Evolutionary conservation across 2,797 vertebrate species (phyloP).

Genomic region (Gobionotothen gibberifrons): DNA sequence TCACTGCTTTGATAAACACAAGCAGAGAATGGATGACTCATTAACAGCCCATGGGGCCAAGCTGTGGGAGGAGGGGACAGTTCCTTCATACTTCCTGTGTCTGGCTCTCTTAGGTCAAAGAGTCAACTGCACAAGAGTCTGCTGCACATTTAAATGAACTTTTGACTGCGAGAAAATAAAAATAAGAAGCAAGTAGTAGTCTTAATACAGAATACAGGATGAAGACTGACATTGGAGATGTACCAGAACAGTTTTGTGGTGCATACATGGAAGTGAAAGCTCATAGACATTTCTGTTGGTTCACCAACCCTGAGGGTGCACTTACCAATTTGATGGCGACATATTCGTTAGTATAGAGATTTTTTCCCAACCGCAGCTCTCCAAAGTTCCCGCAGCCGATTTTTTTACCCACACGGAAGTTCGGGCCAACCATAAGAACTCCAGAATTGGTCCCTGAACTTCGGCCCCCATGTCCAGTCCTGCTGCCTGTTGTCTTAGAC

Average conservation of each 20-base stretch:
- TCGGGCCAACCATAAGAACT: conserved; percentile 99
- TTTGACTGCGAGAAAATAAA: background rate
- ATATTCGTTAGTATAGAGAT: conserved; percentile 98
- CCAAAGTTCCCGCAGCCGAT: conserved; percentile 99
- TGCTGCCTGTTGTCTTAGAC: conserved; percentile 91
- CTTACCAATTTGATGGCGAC: conserved; percentile 99
- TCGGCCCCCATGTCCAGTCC: conserved; percentile 90
- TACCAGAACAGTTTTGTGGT: background rate
- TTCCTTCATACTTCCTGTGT: conserved; percentile 53
- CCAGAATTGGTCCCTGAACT: conserved; percentile 94
- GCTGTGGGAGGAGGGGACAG: conserved; percentile 6
- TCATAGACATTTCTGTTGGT: conserved; percentile 12
- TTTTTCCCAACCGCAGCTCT: conserved; percentile 97
- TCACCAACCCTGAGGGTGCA: conserved; percentile 29
- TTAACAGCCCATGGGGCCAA: conserved; percentile 41
- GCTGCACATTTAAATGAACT: conserved; percentile 1
- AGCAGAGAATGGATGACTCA: conserved; percentile 47
- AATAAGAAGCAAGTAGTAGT: background rate
- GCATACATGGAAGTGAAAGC: background rate
- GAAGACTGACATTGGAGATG: background rate
- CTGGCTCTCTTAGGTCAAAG: conserved; percentile 36
- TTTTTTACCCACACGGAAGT: conserved; percentile 99
- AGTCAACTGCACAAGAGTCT: conserved; percentile 11
- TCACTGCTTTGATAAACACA: conserved; percentile 43
- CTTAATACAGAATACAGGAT: background rate